Evolutionary conservation across 2,888 invertebrate genomes (phyloP), one percentile per base, ranked within the genome.

Genomic region (Cybosia mesomella): DNA sequence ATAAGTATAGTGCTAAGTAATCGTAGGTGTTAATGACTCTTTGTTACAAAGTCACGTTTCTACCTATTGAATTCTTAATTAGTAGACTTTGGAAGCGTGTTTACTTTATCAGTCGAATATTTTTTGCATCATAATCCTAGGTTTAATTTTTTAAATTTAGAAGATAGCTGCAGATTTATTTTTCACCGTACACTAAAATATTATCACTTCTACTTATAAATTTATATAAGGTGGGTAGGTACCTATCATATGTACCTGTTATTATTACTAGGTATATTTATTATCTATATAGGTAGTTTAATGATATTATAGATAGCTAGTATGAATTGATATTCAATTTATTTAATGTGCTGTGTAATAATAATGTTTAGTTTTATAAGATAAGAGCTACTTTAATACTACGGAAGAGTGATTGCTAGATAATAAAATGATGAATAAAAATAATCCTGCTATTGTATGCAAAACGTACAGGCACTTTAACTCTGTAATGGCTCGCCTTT

Each of bases 401-500:
- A 75, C 77, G 76, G 76, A 81, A 83, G 83, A 80, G 70, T 81
- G 70, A 83, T 85, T 80, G 81, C 65, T 76, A 77, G 77, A 70
- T 73, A 85, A 84, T 89, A 89, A 88, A 89, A 86, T 34, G 71
- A 76, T 81, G 73, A 80, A 87, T 89, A 89, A 88, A 89, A 89
- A 85, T 88, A 84, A 90, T 89, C 79, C 84, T 71, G 75, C 87
- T 79, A 94, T 94, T 93, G 93, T 94, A 94, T 94, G 92, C 93
- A 86, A 93, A 92, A 81, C 86, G 72, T 87, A 93, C 89, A 90
- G 86, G 88, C 86, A 85, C 74, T 92, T 89, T 82, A 80, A 79
- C 71, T 70, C 82, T 78, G 82, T 92, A 91, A 91, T 89, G 85
- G 87, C 77, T 79, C 64, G 78, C 88, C 88, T 83, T 90, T 80